Evolutionary conservation across 2,888 invertebrate genomes (phyloP).

Genomic region (Phalangium opilio): DNA sequence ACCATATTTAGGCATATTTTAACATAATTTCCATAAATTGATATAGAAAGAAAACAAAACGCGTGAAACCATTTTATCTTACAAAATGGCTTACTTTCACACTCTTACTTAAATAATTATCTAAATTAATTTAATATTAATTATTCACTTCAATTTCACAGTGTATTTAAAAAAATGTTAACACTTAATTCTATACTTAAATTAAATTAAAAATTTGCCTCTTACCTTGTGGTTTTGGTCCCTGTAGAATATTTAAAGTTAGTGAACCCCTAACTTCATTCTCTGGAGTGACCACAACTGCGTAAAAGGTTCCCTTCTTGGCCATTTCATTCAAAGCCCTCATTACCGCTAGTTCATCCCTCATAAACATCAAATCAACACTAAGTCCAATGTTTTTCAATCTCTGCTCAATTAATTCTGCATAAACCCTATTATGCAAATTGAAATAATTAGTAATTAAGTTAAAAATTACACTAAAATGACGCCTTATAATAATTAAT

Average conservation of each 20-base stretch:
- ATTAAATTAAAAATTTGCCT: conserved; percentile 5
- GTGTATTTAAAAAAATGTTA: background rate
- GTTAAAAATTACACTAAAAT: conserved; percentile 1
- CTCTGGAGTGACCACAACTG: conserved; percentile 66
- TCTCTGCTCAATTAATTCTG: conserved; percentile 68
- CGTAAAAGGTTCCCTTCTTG: conserved; percentile 73
- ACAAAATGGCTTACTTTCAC: too few species aligned
- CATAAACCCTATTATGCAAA: conserved; percentile 47
- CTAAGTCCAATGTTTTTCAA: conserved; percentile 48
- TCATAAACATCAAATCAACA: conserved; percentile 77
- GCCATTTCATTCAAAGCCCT: conserved; percentile 72
- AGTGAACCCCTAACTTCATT: conserved; percentile 73
- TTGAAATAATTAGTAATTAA: conserved; percentile 26
- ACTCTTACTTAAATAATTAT: too few species aligned
- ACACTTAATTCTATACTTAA: background rate
- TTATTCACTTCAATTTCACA: background rate
- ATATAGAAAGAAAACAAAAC: too few species aligned
- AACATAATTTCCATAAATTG: too few species aligned
- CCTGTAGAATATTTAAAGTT: conserved; percentile 78
- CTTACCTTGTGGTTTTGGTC: conserved; percentile 54
- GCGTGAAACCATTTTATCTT: too few species aligned
- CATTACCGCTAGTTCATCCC: conserved; percentile 67
- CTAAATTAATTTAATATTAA: too few species aligned
- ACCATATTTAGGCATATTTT: too few species aligned
- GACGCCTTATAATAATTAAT: too few species aligned